Conservation (phyloP, 2,113 vertebrate species). For the Sterna hirundo region DNA sequence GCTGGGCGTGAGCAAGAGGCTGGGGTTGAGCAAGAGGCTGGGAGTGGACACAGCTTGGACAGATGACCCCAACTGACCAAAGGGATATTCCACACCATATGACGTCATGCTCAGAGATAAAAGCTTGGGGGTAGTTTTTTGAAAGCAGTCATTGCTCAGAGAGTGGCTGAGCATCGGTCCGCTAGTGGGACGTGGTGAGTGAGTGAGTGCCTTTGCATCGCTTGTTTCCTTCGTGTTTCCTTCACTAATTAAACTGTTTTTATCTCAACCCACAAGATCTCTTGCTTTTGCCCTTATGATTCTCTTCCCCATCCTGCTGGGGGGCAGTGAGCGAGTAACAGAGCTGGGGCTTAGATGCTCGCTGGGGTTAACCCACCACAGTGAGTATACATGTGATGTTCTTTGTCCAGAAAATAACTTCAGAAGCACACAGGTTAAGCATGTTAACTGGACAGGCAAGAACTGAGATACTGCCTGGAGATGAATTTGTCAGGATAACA, state of each 20-base stretch:
- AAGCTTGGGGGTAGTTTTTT: background rate
- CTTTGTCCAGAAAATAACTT: background rate
- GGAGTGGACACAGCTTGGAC: background rate
- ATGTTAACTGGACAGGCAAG: background rate
- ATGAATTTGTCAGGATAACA: background rate
- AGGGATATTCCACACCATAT: background rate
- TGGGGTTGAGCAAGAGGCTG: background rate
- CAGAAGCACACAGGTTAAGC: background rate
- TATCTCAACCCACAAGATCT: background rate
- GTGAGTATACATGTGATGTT: background rate
- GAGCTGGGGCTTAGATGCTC: background rate
- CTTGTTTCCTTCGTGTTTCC: background rate
- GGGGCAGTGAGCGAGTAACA: rapidly evolving
- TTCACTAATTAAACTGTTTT: background rate
- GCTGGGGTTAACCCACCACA: background rate
- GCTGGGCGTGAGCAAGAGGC: background rate
- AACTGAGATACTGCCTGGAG: background rate
- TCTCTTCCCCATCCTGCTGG: background rate
- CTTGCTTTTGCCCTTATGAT: background rate
- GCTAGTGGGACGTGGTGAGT: background rate
- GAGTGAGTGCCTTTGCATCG: background rate
- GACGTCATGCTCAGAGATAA: background rate
- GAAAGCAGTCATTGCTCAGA: background rate
- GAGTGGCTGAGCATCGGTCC: background rate
- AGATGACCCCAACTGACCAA: background rate